These are phyloP conservation scores for Polypedilum vanderplanki DNA, from an alignment of 1,140 invertebrate genomes.

Conservation along the genomic window DNA sequence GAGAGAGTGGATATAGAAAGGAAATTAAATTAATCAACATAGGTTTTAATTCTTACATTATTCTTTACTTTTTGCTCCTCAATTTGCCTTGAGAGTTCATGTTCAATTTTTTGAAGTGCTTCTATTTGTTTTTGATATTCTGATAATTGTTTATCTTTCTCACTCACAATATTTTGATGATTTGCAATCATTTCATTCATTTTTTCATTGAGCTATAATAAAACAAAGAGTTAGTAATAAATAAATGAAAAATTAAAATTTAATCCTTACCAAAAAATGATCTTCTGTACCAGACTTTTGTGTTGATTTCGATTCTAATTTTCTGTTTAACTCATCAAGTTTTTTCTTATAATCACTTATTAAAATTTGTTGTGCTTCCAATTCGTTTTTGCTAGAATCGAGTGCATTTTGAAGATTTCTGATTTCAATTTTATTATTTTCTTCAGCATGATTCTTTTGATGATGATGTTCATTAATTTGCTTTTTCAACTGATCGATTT, in stretches of 20 bases:
- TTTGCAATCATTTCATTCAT: constrained; percentile 33
- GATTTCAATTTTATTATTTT: constrained; percentile 39
- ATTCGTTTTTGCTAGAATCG: constrained; percentile 36
- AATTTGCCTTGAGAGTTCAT: constrained; percentile 48
- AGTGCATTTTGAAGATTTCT: constrained; percentile 38
- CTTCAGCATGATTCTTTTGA: constrained; percentile 31
- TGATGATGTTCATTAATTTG: constrained; percentile 38
- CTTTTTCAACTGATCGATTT: constrained; percentile 36
- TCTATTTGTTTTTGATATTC: constrained; percentile 36
- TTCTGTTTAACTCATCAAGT: constrained; percentile 33
- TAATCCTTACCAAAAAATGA: neutral
- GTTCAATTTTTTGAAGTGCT: constrained; percentile 36
- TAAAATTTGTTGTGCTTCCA: constrained; percentile 34
- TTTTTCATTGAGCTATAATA: constrained; percentile 34
- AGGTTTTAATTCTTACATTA: constrained; percentile 58
- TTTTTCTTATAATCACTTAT: constrained; percentile 30
- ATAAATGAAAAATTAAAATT: neutral
- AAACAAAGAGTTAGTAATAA: neutral
- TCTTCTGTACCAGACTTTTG: neutral
- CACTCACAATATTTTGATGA: constrained; percentile 31
- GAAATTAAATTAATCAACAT: constrained; percentile 29
- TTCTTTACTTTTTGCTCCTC: constrained; percentile 64
- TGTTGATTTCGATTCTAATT: constrained; percentile 32
- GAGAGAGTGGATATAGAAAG: neutral
- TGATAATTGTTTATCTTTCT: constrained; percentile 37